Conservation (phyloP, 2,113 vertebrate genomes). For the human (Homo sapiens) region GRCh38 chr4:96813501-96814000, state of each 20-base stretch:
- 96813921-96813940: conserved; percentile 14
- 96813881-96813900: neutral
- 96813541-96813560: neutral
- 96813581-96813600: neutral
- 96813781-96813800: neutral
- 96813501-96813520: neutral
- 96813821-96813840: neutral
- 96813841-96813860: conserved; percentile 24
- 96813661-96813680: neutral
- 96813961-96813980: neutral
- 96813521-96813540: neutral
- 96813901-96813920: neutral
- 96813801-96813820: neutral
- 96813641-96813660: neutral
- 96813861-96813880: neutral
- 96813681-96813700: neutral
- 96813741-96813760: conserved; percentile 15
- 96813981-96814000: neutral
- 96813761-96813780: neutral
- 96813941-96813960: neutral
- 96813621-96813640: neutral
- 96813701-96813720: neutral
- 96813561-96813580: neutral
- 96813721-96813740: neutral
- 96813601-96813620: neutral